phyloP scores from a whole-genome alignment of 2,888 invertebrate genomes.

The Ichneumon xanthorius region DNA sequence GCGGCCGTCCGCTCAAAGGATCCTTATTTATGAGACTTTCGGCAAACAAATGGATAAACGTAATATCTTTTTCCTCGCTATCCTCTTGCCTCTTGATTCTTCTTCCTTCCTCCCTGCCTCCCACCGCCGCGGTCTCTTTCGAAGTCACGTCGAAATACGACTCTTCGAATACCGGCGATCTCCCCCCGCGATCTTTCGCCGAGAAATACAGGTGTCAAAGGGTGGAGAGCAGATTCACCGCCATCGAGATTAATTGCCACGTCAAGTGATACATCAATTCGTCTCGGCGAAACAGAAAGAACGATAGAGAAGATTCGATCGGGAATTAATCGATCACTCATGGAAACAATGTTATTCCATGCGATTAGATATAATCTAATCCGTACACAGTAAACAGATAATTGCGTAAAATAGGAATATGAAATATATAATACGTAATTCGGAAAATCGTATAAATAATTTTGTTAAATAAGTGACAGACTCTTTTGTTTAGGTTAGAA shows the following conservation, averaged over 20 bases:
- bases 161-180: constrained; percentile 48
- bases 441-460: no score
- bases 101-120: constrained; percentile 14
- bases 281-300: neutral
- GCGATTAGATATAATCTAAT: no score
- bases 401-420: no score
- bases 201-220: constrained; percentile 48
- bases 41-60: constrained; percentile 84
- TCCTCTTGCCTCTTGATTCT: constrained; percentile 51
- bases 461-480: no score
- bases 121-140: constrained; percentile 33
- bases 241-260: constrained; percentile 53
- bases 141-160: constrained; percentile 35
- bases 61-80: constrained; percentile 78
- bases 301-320: neutral
- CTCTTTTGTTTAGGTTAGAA: no score
- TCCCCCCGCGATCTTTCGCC: constrained; percentile 48
- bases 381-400: no score
- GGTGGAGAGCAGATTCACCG: constrained; percentile 19
- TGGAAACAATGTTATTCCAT: no score
- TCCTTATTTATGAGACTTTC: constrained; percentile 84
- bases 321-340: neutral
- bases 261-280: constrained; percentile 48
- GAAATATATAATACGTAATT: no score
- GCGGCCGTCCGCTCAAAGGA: constrained; percentile 79